These are phyloP conservation scores for Desoria tigrina DNA, from an alignment of 2,888 invertebrate species.

Conservation along the genomic window DNA sequence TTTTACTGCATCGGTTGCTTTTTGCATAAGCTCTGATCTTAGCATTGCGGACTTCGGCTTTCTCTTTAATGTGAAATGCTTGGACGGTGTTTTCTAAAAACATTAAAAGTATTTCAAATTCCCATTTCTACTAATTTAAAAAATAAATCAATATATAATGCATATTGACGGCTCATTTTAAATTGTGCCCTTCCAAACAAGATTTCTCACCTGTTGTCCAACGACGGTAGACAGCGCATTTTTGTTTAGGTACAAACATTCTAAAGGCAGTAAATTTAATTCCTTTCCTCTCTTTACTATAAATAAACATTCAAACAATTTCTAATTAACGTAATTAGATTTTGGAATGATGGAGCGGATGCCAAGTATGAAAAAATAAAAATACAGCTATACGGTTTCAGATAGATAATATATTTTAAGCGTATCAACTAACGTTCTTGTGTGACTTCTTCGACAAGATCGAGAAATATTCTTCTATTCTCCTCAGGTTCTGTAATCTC, in stretches of 20 bases:
- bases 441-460: conserved; percentile 73
- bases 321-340: not conserved
- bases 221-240: conserved; percentile 85
- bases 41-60: conserved; percentile 93
- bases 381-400: conserved; percentile 13
- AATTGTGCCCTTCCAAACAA: not conserved
- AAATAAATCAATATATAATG: not conserved
- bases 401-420: conserved; percentile 6
- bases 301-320: not conserved
- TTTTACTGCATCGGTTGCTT: conserved; percentile 75
- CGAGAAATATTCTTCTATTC: conserved; percentile 84
- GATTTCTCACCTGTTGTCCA: conserved; percentile 57
- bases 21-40: conserved; percentile 84
- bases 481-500: conserved; percentile 86
- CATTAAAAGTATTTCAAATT: conserved; percentile 4
- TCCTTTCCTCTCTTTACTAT: conserved; percentile 72
- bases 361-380: not conserved
- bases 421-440: conserved; percentile 44
- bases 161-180: not conserved
- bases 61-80: conserved; percentile 87
- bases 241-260: conserved; percentile 94
- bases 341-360: no score
- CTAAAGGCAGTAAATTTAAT: conserved; percentile 81
- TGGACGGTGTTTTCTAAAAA: conserved; percentile 73
- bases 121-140: not conserved